Conservation (phyloP, 2,113 vertebrate species). For the Motacilla alba region DNA sequence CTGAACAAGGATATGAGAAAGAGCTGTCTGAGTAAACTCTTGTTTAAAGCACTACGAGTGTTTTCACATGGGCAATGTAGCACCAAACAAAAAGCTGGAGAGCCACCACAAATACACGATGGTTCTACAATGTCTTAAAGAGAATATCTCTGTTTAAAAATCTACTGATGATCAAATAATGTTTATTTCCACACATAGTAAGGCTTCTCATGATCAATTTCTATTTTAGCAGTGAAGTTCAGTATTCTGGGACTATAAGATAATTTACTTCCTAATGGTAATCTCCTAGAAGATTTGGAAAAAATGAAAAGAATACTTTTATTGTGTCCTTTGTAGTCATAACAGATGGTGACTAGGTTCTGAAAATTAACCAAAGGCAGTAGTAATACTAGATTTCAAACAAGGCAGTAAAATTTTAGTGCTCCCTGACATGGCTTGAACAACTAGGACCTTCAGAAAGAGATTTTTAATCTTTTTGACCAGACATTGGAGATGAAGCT, state of each 20-base stretch:
- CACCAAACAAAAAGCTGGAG: not conserved
- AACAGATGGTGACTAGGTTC: not conserved
- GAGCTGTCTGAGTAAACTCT: rapidly evolving
- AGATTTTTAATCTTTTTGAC: not conserved
- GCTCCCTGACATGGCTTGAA: not conserved
- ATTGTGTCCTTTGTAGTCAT: not conserved
- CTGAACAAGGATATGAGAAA: not conserved
- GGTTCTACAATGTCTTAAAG: not conserved
- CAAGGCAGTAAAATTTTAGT: not conserved
- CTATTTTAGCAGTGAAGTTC: not conserved
- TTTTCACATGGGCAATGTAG: rapidly evolving
- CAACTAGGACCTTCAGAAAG: not conserved
- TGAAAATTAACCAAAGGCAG: not conserved
- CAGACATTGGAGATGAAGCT: not conserved
- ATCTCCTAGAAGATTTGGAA: not conserved
- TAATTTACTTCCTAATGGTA: not conserved
- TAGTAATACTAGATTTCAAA: not conserved
- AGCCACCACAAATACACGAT: not conserved
- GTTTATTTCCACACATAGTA: not conserved
- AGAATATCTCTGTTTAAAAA: not conserved
- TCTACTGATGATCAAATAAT: not conserved
- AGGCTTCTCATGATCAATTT: not conserved
- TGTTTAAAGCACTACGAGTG: not conserved
- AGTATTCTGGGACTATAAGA: not conserved
- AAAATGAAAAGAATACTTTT: not conserved